Evolutionary conservation across 2,888 invertebrate species (phyloP), one percentile per base, ranked within the genome.

Genomic region (Dendrolimus pini): DNA sequence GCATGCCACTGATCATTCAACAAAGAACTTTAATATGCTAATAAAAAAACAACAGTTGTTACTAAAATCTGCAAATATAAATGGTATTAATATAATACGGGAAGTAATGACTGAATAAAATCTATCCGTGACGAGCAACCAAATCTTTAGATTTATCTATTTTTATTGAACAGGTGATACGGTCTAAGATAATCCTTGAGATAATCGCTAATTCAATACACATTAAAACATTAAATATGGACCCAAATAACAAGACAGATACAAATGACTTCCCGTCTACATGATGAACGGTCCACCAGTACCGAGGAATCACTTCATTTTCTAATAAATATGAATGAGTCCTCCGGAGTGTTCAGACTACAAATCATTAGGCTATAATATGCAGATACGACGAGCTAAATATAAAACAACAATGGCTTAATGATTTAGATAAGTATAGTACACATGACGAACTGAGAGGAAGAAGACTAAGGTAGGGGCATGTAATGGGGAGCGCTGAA

Each of bases 271-370:
- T 58, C 56, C 55, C 52, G 41, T 57, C 42, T 54, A 57, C 57
- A 55, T 57, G 56, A 61, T 53, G 53, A 41, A 61, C 54, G 55
- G 47, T 30, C 57, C 41, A 54, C 57, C 47, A 54, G 47, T 14
- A 56, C 54, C 54, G 41, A 59, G 41, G 47, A 59, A 52, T 42
- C 41, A 56, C 54, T 54, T 56, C 41, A 54, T 54, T 41, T 54
- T 13, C 52, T 13, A 56, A 53, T 14, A 41, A 56, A 53, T 53
- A 41, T 56, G 53, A 56, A 42, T 41, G 53, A 56, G 53, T 56
- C 13, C 55, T 30, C 30, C 30, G 1, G 30, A 30, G 30, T 30
- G 6, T 30, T 30, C 6, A 30, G 30, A 30, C 3, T 30, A 30
- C 30, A 30, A 30, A 30, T 30, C 30, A 30, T 30, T 30, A 6